Evolutionary conservation across 2,888 invertebrate genomes (phyloP), one percentile per base, ranked within the genome.

Genomic region (Dexiosoma caninum): DNA sequence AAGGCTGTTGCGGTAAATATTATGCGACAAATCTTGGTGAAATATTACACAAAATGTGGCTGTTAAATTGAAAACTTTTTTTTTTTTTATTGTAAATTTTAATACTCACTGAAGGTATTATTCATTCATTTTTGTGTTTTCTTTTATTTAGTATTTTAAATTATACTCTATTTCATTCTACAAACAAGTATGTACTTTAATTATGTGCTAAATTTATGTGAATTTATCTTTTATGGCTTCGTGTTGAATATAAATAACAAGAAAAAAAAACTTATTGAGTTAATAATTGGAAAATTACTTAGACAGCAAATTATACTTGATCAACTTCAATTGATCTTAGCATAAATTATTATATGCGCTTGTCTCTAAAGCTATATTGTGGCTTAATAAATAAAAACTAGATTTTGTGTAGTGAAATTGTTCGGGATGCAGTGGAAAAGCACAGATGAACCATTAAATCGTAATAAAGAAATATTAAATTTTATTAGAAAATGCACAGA

Each of bases 271-370:
- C 10, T 35, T 72, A 79, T 80, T 62, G 84, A 80, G 75, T 86
- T 83, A 57, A 85, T 87, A 87, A 87, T 87, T 88, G 87, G 84
- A 85, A 86, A 85, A 85, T 86, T 85, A 85, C 85, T 85, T 84
- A 83, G 84, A 83, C 81, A 9, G 82, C 79, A 81, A 85, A 83
- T 84, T 83, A 83, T 82, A 84, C 84, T 85, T 84, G 83, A 84
- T 86, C 86, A 85, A 84, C 83, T 69, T 35, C 40, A 76, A 67
- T 64, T 84, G 85, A 85, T 86, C 85, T 83, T 82, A 59, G 83
- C 84, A 86, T 86, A 86, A 86, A 85, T 87, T 84, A 69, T 35
- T 35, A 16, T 1, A 1, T 49, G 46, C 4, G 21, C 6, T 46
- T 46, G 7, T 19, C 2, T 8, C 8, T 27, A 0, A 42, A 14